phyloP scores from a whole-genome alignment of 1,140 invertebrate genomes.

The Drosophila nikananu region DNA sequence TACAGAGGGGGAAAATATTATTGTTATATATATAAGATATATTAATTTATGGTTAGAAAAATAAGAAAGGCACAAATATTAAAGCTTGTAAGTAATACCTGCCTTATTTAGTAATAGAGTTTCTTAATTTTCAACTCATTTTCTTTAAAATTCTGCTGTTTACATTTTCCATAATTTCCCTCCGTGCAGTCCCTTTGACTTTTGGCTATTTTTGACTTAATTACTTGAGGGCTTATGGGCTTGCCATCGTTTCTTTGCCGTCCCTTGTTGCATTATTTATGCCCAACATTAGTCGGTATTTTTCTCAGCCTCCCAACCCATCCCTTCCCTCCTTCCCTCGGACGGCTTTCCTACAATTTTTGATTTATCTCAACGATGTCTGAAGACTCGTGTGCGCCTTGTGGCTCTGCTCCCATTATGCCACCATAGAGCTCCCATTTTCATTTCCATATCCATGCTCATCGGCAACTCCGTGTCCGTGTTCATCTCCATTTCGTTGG shows the following conservation, averaged over 20 bases:
- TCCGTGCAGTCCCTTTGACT: slow-evolving; percentile 25
- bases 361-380: slow-evolving; percentile 53
- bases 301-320: slow-evolving; percentile 6
- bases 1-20: not conserved
- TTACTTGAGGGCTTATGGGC: slow-evolving; percentile 65
- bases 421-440: slow-evolving; percentile 40
- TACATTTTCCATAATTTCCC: not conserved
- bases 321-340: not conserved
- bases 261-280: slow-evolving; percentile 46
- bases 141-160: not conserved
- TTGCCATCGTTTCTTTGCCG: slow-evolving; percentile 5
- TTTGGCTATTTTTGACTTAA: slow-evolving; percentile 73
- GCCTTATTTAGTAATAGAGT: too few relatives aligned
- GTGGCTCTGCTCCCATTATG: slow-evolving; percentile 50
- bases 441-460: slow-evolving; percentile 35
- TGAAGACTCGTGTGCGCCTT: slow-evolving; percentile 29
- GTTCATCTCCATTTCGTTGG: slow-evolving; percentile 64
- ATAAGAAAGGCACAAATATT: too few relatives aligned
- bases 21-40: not conserved
- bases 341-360: slow-evolving; percentile 34
- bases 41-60: too few relatives aligned
- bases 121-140: too few relatives aligned
- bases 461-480: slow-evolving; percentile 20
- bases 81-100: not conserved
- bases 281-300: slow-evolving; percentile 50